Conservation (phyloP, 2,113 vertebrate species). For the Cygnus atratus region DNA sequence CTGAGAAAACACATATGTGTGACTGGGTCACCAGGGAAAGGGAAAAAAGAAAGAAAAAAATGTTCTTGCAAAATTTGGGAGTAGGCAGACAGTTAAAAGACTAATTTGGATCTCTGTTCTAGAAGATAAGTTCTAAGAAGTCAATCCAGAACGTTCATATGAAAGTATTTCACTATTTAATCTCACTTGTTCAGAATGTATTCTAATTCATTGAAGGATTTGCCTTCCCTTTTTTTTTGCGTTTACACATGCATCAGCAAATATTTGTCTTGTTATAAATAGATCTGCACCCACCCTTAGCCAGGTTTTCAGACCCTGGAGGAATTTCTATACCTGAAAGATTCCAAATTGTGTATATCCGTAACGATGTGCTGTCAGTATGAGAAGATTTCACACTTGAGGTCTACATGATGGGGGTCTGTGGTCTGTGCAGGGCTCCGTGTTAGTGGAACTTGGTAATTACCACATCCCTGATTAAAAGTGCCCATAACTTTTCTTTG, state of each 20-base stretch:
- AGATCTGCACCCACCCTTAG: neutral
- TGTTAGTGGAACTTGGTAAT: neutral
- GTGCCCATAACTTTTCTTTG: neutral
- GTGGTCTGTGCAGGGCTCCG: neutral
- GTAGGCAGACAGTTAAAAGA: neutral
- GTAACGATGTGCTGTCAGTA: neutral
- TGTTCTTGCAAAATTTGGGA: conserved; percentile 4
- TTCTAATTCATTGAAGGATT: neutral
- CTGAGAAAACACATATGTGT: conserved; percentile 13
- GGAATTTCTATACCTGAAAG: neutral
- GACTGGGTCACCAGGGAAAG: neutral
- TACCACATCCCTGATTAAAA: accelerated
- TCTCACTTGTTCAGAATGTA: neutral
- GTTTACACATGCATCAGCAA: neutral
- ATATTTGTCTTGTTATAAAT: neutral
- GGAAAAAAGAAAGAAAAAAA: neutral
- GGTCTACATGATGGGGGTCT: neutral
- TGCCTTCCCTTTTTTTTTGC: neutral
- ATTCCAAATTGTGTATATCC: neutral
- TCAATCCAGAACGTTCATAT: neutral
- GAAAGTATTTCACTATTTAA: neutral
- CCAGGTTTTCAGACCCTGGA: neutral
- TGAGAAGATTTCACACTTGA: neutral
- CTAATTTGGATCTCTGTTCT: neutral
- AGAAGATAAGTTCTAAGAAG: neutral